Percentiles rank a stretch among this genome's conserved stretches.
phyloP scores from a whole-genome alignment of 2,113 vertebrate species.

The Tinamus guttatus region DNA sequence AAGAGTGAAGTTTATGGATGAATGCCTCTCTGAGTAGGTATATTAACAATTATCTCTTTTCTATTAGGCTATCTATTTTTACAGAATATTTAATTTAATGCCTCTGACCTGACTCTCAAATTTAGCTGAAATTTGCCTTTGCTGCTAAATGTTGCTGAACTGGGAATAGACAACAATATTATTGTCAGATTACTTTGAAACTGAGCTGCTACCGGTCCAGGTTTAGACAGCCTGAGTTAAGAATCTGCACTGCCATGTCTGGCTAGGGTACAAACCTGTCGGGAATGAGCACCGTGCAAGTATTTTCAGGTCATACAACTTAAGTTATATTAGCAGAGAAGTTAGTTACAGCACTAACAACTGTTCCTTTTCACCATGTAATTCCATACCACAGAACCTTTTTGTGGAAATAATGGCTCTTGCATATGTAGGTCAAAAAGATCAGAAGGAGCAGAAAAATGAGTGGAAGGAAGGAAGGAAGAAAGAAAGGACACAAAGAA shows the following conservation, averaged over 20 bases:
- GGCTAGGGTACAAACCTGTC: background rate
- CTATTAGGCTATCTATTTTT: background rate
- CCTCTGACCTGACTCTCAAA: background rate
- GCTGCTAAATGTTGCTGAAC: background rate
- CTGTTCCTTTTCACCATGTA: background rate
- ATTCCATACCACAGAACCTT: background rate
- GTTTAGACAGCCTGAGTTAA: background rate
- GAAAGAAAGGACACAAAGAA: no score
- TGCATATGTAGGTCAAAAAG: background rate
- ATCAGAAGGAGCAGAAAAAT: background rate
- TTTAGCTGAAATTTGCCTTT: background rate
- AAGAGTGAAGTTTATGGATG: background rate
- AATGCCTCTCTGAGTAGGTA: background rate
- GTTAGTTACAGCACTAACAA: background rate
- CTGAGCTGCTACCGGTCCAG: background rate
- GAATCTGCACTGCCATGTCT: background rate
- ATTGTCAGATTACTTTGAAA: background rate
- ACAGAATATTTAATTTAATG: background rate
- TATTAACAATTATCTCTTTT: background rate
- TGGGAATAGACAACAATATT: background rate
- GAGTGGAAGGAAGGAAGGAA: fast-evolving
- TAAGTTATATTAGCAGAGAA: background rate
- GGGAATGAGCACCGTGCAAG: background rate
- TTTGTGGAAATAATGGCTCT: background rate
- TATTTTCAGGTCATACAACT: background rate